phyloP scores from a whole-genome alignment of 2,113 vertebrate genomes.

The Anseranas semipalmata region DNA sequence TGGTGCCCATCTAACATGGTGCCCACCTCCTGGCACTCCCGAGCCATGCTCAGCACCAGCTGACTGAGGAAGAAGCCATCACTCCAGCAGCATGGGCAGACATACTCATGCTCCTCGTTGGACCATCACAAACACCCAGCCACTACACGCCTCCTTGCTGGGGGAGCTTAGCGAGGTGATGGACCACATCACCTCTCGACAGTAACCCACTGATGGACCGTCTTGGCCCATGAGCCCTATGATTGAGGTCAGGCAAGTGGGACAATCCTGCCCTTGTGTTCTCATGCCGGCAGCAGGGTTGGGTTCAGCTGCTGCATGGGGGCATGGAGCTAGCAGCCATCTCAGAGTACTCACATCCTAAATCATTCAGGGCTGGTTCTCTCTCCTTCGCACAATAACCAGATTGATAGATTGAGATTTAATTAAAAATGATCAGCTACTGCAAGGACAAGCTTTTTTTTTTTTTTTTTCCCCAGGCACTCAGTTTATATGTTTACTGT shows the following conservation, averaged over 20 bases:
- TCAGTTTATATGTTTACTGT: slow-evolving; percentile 69
- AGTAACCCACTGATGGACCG: neutral
- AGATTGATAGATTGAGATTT: slow-evolving; percentile 52
- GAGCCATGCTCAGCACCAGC: neutral
- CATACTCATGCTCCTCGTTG: neutral
- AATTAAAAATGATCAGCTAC: slow-evolving; percentile 57
- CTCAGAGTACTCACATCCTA: neutral
- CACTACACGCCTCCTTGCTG: neutral
- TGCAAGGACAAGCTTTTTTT: neutral
- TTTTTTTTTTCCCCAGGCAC: neutral
- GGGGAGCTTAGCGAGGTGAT: neutral
- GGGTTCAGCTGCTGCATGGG: neutral
- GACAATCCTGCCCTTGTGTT: neutral
- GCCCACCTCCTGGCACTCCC: neutral
- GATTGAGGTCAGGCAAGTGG: neutral
- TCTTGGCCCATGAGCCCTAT: fast-evolving
- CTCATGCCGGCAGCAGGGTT: neutral
- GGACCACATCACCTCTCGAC: neutral
- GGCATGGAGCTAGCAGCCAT: neutral
- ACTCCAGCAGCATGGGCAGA: neutral
- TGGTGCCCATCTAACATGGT: neutral
- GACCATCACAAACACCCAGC: neutral
- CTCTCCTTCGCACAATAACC: neutral
- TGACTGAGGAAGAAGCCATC: fast-evolving
- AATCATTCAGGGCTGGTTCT: neutral